These are phyloP conservation scores for Aphelinus certus DNA, from an alignment of 1,140 invertebrate genomes.

Conservation along the genomic window DNA sequence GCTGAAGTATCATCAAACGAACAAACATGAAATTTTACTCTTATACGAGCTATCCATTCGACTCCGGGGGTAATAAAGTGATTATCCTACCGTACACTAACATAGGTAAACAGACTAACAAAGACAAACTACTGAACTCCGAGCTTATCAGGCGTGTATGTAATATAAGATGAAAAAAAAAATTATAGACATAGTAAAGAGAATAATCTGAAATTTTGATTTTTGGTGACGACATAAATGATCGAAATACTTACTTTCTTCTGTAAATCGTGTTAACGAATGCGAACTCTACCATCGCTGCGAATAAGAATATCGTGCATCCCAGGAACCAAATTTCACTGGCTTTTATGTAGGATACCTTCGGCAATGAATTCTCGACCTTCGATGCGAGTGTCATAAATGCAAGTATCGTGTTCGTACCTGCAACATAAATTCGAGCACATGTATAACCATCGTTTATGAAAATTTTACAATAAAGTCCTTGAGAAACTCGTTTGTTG, in stretches of 20 bases:
- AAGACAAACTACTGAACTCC: conserved; percentile 1
- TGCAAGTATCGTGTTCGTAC: conserved; percentile 85
- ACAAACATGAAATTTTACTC: not conserved
- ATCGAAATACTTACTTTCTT: conserved; percentile 71
- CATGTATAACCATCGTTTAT: too few species aligned
- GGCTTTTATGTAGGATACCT: conserved; percentile 91
- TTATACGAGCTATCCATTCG: not conserved
- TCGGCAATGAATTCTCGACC: conserved; percentile 83
- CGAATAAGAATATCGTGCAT: conserved; percentile 85
- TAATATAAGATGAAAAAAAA: conserved; percentile 3
- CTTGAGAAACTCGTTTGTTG: conserved; percentile 13
- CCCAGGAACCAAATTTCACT: conserved; percentile 91
- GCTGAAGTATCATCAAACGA: not conserved
- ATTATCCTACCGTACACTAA: not conserved
- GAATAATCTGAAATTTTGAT: not conserved
- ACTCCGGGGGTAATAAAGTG: not conserved
- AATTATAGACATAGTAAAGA: not conserved
- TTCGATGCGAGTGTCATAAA: conserved; percentile 87
- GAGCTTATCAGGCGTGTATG: not conserved
- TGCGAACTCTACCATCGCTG: conserved; percentile 88
- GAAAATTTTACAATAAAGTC: conserved; percentile 13
- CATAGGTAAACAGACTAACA: not conserved
- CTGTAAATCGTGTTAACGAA: conserved; percentile 90
- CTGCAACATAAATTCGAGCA: conserved; percentile 58
- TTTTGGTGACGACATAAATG: not conserved